Evolutionary conservation across 2,888 invertebrate genomes (phyloP).

Genomic region (Epinotia brunnichana): DNA sequence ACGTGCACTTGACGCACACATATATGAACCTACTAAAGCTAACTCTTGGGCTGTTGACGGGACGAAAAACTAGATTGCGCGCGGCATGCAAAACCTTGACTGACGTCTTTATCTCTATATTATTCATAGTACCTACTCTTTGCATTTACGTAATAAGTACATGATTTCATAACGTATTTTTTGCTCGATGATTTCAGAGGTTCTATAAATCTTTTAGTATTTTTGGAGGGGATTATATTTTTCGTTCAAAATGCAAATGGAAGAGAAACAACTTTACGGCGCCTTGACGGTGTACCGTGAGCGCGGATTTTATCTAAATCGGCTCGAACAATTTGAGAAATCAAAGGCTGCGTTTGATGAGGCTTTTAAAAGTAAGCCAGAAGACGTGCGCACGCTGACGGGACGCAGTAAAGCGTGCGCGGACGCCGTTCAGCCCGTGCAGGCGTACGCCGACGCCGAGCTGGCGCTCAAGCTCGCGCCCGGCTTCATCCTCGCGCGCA

Average conservation of each 20-base stretch:
- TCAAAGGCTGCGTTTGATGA: constrained; percentile 75
- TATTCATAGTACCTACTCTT: too few relatives aligned
- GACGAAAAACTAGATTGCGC: too few relatives aligned
- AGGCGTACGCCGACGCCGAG: constrained; percentile 75
- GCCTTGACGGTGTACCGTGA: constrained; percentile 76
- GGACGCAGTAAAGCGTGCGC: constrained; percentile 77
- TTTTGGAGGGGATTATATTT: constrained; percentile 9
- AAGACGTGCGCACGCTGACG: constrained; percentile 70
- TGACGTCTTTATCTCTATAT: too few relatives aligned
- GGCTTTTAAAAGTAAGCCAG: constrained; percentile 65
- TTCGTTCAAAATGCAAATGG: constrained; percentile 57
- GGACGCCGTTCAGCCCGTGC: constrained; percentile 73
- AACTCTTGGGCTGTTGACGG: too few relatives aligned
- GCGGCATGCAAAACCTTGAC: too few relatives aligned
- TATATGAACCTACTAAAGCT: too few relatives aligned
- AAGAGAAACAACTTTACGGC: constrained; percentile 71
- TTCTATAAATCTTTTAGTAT: neutral
- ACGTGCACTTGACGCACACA: too few relatives aligned
- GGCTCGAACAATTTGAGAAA: constrained; percentile 77
- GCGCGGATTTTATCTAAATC: constrained; percentile 71
- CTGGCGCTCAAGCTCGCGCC: constrained; percentile 74
- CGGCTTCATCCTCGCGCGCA: constrained; percentile 71
- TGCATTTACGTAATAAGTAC: too few relatives aligned
- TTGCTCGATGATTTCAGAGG: constrained; percentile 5
- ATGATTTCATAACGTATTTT: constrained; percentile 10